Conservation (phyloP, 1,140 invertebrate species). For the Tetraneura akinire region DNA sequence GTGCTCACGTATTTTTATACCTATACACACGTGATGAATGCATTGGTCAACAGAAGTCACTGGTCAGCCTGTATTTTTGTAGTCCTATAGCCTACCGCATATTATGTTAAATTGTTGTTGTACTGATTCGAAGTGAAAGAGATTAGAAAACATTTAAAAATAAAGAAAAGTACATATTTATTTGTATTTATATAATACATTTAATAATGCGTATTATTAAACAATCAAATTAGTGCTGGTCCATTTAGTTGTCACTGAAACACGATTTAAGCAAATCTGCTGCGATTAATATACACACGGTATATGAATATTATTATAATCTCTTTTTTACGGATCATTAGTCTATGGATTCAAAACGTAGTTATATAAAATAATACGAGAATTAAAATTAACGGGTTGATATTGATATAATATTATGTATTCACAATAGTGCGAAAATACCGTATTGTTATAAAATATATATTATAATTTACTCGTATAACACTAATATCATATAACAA, state of each 20-base stretch:
- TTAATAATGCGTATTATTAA: no score
- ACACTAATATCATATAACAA: not conserved
- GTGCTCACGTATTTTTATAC: no score
- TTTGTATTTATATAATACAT: no score
- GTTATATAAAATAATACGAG: no score
- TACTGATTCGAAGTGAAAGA: not conserved
- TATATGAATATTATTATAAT: not conserved
- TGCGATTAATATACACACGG: not conserved
- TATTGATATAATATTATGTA: not conserved
- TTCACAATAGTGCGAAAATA: not conserved
- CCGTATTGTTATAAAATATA: no score
- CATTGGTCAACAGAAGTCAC: not conserved
- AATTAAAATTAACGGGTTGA: not conserved
- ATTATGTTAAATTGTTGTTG: not conserved
- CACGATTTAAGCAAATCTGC: not conserved
- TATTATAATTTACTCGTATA: not conserved
- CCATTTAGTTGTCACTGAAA: not conserved
- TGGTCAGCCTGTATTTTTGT: not conserved
- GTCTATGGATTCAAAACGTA: not conserved
- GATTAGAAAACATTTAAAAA: not conserved
- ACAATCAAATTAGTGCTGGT: not conserved
- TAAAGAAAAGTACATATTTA: no score
- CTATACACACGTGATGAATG: no score
- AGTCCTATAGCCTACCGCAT: not conserved
- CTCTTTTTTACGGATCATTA: slow-evolving; percentile 22